These are phyloP conservation scores for Musca vetustissima DNA, from an alignment of 1,140 invertebrate genomes.

Conservation along the genomic window DNA sequence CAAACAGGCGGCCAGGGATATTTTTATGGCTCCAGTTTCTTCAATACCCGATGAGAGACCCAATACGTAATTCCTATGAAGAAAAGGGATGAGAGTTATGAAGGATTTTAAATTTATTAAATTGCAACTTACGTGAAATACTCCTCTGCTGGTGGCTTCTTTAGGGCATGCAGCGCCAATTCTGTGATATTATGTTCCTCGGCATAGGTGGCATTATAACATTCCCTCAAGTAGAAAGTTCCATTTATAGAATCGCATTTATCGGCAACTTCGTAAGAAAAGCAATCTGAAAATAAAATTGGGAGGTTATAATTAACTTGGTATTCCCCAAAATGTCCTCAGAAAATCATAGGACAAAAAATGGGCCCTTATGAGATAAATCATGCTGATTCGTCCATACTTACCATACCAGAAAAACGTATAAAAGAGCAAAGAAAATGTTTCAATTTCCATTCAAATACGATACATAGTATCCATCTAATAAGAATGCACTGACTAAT, in stretches of 20 bases:
- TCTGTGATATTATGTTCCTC: slow-evolving; percentile 58
- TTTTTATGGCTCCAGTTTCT: slow-evolving; percentile 68
- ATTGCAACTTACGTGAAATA: slow-evolving; percentile 73
- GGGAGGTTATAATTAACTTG: not conserved
- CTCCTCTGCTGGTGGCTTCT: slow-evolving; percentile 76
- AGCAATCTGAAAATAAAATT: slow-evolving; percentile 62
- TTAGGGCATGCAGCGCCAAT: slow-evolving; percentile 60
- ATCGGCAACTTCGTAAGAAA: slow-evolving; percentile 67
- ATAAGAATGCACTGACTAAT: too few relatives aligned
- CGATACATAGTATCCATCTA: too few relatives aligned
- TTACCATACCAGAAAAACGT: too few relatives aligned
- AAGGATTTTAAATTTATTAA: too few relatives aligned
- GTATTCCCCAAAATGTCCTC: too few relatives aligned
- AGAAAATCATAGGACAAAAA: too few relatives aligned
- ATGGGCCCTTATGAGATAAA: too few relatives aligned
- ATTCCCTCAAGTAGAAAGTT: slow-evolving; percentile 66
- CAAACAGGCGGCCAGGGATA: slow-evolving; percentile 69
- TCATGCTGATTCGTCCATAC: too few relatives aligned
- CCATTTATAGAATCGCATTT: slow-evolving; percentile 63
- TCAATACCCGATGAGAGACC: slow-evolving; percentile 74
- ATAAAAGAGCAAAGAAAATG: too few relatives aligned
- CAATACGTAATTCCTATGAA: slow-evolving; percentile 68
- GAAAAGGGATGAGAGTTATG: not conserved
- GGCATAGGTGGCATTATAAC: slow-evolving; percentile 60
- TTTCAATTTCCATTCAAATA: too few relatives aligned